These are phyloP conservation scores for Leucopsar rothschildi DNA, from an alignment of 2,113 vertebrate genomes.

Conservation along the genomic window DNA sequence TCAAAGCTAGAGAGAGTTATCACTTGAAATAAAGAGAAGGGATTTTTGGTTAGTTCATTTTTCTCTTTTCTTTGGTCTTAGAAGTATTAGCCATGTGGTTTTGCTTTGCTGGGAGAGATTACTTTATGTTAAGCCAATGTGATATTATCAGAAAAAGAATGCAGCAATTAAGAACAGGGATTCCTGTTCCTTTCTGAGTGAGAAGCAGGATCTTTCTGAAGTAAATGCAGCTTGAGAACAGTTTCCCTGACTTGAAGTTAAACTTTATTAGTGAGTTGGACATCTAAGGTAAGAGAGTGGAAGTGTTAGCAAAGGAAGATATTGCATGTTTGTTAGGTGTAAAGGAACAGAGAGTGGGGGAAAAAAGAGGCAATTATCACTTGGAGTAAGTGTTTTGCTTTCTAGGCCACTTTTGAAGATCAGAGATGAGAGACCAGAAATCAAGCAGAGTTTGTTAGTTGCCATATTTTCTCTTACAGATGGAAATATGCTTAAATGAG, in stretches of 20 bases:
- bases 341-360: background rate
- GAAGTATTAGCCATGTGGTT: background rate
- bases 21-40: background rate
- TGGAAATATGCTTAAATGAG: background rate
- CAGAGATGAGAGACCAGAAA: background rate
- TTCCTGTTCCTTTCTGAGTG: background rate
- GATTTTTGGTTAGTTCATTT: background rate
- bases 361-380: slow-evolving; percentile 1
- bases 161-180: background rate
- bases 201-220: background rate
- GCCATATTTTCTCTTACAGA: background rate
- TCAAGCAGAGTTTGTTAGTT: background rate
- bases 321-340: background rate
- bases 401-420: background rate
- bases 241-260: background rate
- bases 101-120: background rate
- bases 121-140: background rate
- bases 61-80: background rate
- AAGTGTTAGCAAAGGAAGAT: background rate
- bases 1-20: background rate
- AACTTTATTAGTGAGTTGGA: background rate
- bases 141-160: background rate
- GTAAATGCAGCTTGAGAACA: background rate
- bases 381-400: slow-evolving; percentile 4
- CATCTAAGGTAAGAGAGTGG: background rate